Conservation (phyloP, 2,113 vertebrate species). For the Lophochroa leadbeateri region DNA sequence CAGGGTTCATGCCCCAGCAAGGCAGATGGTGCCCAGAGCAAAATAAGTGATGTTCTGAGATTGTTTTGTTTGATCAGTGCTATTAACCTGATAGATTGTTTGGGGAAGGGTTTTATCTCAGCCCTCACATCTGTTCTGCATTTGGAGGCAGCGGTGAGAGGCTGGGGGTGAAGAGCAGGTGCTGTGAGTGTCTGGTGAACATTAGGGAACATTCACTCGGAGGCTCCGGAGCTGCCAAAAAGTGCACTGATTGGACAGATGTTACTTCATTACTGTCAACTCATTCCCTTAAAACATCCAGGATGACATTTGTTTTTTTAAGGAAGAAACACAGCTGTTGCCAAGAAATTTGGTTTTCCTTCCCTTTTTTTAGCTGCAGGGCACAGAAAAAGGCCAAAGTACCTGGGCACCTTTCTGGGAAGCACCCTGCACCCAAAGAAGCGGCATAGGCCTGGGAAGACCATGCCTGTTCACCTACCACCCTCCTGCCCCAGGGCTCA, state of each 20-base stretch:
- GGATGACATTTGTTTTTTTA: slow-evolving; percentile 74
- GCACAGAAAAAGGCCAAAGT: neutral
- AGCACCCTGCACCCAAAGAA: neutral
- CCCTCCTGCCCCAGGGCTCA: neutral
- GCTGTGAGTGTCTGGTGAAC: slow-evolving; percentile 64
- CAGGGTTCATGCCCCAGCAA: neutral
- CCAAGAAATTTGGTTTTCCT: slow-evolving; percentile 55
- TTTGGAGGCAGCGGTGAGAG: slow-evolving; percentile 22
- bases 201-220: slow-evolving; percentile 71
- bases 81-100: slow-evolving; percentile 17
- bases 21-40: neutral
- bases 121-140: slow-evolving; percentile 60
- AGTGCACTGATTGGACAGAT: slow-evolving; percentile 73
- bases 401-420: neutral
- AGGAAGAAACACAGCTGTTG: slow-evolving; percentile 79
- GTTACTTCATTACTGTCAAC: slow-evolving; percentile 72
- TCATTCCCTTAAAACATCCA: slow-evolving; percentile 41
- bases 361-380: slow-evolving; percentile 40
- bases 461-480: neutral
- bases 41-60: neutral
- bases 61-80: slow-evolving; percentile 26
- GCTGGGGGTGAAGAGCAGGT: slow-evolving; percentile 72
- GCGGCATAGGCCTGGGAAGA: neutral
- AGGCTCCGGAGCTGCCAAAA: slow-evolving; percentile 65
- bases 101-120: slow-evolving; percentile 40